phyloP scores from a whole-genome alignment of 2,113 vertebrate species.

The Heterocephalus glaber region DNA sequence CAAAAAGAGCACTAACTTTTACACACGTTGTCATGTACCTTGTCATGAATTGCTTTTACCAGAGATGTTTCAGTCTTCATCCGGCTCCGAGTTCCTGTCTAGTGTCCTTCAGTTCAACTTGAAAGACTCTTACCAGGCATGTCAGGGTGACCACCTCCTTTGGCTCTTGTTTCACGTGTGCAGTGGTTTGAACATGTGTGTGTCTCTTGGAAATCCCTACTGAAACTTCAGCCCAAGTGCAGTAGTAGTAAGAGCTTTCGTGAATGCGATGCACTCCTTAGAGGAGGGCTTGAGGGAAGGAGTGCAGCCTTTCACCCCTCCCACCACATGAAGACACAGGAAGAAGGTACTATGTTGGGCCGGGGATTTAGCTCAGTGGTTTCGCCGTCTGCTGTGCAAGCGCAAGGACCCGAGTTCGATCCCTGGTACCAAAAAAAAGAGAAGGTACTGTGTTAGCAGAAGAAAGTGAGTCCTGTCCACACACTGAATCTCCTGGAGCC shows the following conservation, averaged over 20 bases:
- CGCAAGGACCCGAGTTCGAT: too few species aligned
- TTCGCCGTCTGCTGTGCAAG: too few species aligned
- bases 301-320: neutral
- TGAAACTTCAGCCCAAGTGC: neutral
- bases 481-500: neutral
- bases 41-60: neutral
- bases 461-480: too few species aligned
- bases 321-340: neutral
- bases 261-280: neutral
- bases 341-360: neutral
- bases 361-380: too few species aligned
- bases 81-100: neutral
- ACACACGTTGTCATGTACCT: neutral
- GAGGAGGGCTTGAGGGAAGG: neutral
- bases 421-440: too few species aligned
- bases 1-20: neutral
- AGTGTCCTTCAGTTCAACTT: neutral
- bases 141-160: neutral
- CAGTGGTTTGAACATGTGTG: neutral
- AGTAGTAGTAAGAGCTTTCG: neutral
- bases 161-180: neutral
- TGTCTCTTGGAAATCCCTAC: neutral
- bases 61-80: neutral
- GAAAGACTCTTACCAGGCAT: neutral
- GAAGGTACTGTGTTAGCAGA: neutral